A percentile compares a stretch with the other conserved stretches of the same genome.
phyloP scores from a whole-genome alignment of 2,797 vertebrate genomes.

The Rhynchonycteris naso region DNA sequence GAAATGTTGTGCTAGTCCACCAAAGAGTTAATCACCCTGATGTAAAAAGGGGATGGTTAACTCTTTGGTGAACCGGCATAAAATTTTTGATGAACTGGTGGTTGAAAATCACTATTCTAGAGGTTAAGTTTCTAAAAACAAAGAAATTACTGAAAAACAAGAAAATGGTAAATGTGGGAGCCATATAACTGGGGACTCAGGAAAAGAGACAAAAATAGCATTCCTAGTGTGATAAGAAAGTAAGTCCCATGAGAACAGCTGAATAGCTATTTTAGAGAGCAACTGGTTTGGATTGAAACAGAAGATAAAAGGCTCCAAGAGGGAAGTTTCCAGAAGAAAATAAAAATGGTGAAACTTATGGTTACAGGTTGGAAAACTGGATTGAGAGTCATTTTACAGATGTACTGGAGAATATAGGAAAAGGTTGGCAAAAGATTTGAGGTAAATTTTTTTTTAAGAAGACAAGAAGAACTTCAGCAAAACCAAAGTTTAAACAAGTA shows the following conservation, averaged over 20 bases:
- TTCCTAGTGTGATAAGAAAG: neutral
- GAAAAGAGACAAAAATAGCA: neutral
- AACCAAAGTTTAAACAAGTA: constrained; percentile 20
- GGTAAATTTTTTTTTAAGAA: neutral
- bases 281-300: neutral
- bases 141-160: neutral
- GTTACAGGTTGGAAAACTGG: constrained; percentile 9
- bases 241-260: neutral
- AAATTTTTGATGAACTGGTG: no score
- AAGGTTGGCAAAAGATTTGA: neutral
- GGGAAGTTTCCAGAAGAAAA: constrained; percentile 30
- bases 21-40: no score
- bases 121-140: neutral
- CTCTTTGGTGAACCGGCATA: no score
- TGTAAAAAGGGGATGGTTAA: no score
- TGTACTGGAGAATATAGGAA: constrained; percentile 23
- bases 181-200: neutral
- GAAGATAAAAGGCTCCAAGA: neutral
- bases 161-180: neutral
- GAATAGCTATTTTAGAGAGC: neutral
- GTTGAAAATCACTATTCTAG: neutral
- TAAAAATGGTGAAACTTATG: constrained; percentile 41
- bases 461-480: neutral
- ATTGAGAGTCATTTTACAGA: constrained; percentile 32
- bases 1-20: no score